A percentile compares a stretch with the other conserved stretches of the same genome.
Conservation (phyloP, 2,888 invertebrate species). For the Smittia sp. region DNA sequence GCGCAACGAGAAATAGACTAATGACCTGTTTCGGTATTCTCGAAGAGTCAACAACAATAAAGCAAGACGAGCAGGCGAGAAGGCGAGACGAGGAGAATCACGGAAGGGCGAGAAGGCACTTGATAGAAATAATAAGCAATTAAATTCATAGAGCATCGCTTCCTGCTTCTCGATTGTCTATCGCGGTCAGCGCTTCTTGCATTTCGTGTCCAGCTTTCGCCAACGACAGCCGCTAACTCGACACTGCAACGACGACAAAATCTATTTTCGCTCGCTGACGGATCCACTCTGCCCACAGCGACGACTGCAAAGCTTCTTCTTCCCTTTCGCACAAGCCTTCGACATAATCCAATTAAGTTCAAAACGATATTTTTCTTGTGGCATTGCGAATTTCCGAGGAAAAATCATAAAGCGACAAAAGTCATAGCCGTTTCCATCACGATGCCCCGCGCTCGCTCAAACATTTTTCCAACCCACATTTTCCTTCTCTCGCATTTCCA, state of each 20-base stretch:
- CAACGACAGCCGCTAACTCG: too few species aligned
- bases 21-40: slow-evolving; percentile 27
- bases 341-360: too few species aligned
- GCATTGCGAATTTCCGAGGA: background rate
- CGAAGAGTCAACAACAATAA: background rate
- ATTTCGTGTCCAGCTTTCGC: too few species aligned
- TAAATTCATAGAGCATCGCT: background rate
- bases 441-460: background rate
- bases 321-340: too few species aligned
- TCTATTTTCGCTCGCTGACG: too few species aligned
- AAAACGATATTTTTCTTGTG: too few species aligned
- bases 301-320: too few species aligned
- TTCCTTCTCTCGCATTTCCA: background rate
- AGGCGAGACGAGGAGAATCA: background rate
- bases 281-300: too few species aligned
- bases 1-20: background rate
- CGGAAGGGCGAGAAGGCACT: background rate
- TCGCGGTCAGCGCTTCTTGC: too few species aligned
- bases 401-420: background rate
- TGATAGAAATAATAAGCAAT: background rate
- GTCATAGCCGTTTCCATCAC: background rate
- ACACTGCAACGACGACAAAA: too few species aligned
- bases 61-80: background rate
- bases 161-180: too few species aligned
- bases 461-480: background rate